These are phyloP conservation scores for Bellardia bayeri DNA, from an alignment of 2,888 invertebrate genomes.

Conservation along the genomic window DNA sequence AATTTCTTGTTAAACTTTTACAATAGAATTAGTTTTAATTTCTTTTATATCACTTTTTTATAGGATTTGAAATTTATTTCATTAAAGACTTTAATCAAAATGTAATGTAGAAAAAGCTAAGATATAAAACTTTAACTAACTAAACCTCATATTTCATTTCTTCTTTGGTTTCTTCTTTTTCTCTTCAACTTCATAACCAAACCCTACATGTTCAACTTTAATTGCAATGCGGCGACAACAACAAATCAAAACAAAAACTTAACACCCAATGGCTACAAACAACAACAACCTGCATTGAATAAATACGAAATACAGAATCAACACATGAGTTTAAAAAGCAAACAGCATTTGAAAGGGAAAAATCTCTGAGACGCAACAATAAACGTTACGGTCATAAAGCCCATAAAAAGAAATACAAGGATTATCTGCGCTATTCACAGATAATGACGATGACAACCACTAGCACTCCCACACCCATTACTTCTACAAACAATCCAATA, in stretches of 20 bases:
- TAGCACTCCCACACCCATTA: slow-evolving; percentile 35
- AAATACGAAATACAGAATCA: slow-evolving; percentile 37
- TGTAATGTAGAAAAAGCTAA: slow-evolving; percentile 28
- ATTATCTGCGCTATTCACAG: slow-evolving; percentile 77
- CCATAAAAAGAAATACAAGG: slow-evolving; percentile 83
- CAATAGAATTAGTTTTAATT: background rate
- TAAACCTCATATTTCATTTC: slow-evolving; percentile 41
- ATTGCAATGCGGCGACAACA: slow-evolving; percentile 63
- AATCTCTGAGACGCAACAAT: slow-evolving; percentile 79
- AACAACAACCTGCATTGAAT: slow-evolving; percentile 15
- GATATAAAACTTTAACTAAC: slow-evolving; percentile 44
- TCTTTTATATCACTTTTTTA: background rate
- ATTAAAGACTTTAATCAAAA: slow-evolving; percentile 43
- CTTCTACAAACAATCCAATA: slow-evolving; percentile 54
- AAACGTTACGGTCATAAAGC: slow-evolving; percentile 81
- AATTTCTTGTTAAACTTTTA: background rate
- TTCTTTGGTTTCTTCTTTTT: slow-evolving; percentile 17
- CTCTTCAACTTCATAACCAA: slow-evolving; percentile 2
- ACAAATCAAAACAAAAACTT: slow-evolving; percentile 15
- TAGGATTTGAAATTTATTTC: slow-evolving; percentile 25
- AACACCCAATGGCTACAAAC: slow-evolving; percentile 43
- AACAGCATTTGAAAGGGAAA: slow-evolving; percentile 80
- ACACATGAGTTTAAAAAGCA: slow-evolving; percentile 47
- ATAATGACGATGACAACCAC: slow-evolving; percentile 70
- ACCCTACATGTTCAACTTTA: slow-evolving; percentile 60